Conservation (phyloP, 2,888 invertebrate genomes). For the Coremacera marginata region DNA sequence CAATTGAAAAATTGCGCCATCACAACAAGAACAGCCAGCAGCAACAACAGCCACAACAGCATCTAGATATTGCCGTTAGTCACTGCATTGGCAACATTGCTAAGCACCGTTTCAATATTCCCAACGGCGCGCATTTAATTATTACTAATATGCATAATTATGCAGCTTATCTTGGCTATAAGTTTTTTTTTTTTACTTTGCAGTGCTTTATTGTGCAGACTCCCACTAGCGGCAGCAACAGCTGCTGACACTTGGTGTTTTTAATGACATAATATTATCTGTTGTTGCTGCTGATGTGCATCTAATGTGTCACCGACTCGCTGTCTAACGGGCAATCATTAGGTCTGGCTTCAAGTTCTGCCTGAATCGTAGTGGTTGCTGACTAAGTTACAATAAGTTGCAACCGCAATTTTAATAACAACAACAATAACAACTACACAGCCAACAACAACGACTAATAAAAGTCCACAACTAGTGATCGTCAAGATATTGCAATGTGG, state of each 20-base stretch:
- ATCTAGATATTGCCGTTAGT: slow-evolving; percentile 2
- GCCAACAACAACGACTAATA: background rate
- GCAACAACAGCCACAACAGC: no score
- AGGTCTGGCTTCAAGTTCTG: background rate
- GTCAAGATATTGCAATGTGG: background rate
- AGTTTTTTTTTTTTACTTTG: slow-evolving; percentile 46
- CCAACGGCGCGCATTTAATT: slow-evolving; percentile 47
- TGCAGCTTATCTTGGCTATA: slow-evolving; percentile 61
- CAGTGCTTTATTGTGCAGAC: slow-evolving; percentile 33
- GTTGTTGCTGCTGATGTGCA: slow-evolving; percentile 19
- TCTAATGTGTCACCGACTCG: slow-evolving; percentile 32
- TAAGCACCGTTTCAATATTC: background rate
- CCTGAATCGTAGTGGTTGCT: background rate
- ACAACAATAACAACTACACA: background rate
- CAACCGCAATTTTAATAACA: background rate
- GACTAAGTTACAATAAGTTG: background rate
- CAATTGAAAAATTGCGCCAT: background rate
- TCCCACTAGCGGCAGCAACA: slow-evolving; percentile 9
- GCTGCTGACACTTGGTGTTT: slow-evolving; percentile 6
- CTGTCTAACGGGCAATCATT: background rate
- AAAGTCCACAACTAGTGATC: background rate
- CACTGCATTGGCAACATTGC: background rate
- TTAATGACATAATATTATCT: slow-evolving; percentile 34
- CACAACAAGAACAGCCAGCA: no score
- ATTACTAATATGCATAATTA: slow-evolving; percentile 63